Base-by-base conservation (phyloP, 2,113 vertebrate genomes). In the Hypomesus transpacificus region DNA sequence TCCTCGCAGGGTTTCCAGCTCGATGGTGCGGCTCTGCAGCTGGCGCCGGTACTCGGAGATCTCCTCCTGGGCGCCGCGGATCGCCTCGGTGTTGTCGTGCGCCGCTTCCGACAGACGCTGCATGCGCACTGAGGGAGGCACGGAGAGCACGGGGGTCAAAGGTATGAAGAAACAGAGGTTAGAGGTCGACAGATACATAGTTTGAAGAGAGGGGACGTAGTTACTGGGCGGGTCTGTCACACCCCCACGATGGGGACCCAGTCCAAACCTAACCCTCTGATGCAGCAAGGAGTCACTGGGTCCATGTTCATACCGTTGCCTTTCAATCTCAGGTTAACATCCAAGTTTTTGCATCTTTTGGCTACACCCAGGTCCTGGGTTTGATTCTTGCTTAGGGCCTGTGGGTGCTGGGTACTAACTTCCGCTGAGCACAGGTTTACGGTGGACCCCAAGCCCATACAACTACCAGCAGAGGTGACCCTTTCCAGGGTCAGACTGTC, bases 31-130 rank as follows among this genome's bases (percentile, higher is more conserved):
- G 83, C 89, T 87, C 86, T 98, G 95, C 68, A 98, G 91, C 90
- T 98, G 95, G 21, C 94, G 92, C 4, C 95, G 94, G 75, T 96
- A 97, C 75, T 95, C 94, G 0, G 54, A 56, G 59, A 97, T 96
- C 86, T 98, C 96, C 21, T 96, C 95, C 84, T 96, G 94, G 2
- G 88, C 90, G 0, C 91, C 31, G 31, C 94, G 94, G 76, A 98
- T 95, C 62, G 95, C 95, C 0, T 95, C 92, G 0, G 92, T 95
- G 85, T 96, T 98, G 78, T 92, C 89, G 77, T 90, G 91, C 52
- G 96, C 93, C 0, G 91, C 94, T 21, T 97, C 94, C 0, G 95
- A 94, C 20, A 98, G 91, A 75, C 91, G 92, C 71, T 96, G 94
- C 89, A 97, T 85, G 54, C 93, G 92, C 88, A 93, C 95, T 97